Base-by-base conservation (phyloP, 2,113 vertebrate species). In the Neofelis nebulosa region DNA sequence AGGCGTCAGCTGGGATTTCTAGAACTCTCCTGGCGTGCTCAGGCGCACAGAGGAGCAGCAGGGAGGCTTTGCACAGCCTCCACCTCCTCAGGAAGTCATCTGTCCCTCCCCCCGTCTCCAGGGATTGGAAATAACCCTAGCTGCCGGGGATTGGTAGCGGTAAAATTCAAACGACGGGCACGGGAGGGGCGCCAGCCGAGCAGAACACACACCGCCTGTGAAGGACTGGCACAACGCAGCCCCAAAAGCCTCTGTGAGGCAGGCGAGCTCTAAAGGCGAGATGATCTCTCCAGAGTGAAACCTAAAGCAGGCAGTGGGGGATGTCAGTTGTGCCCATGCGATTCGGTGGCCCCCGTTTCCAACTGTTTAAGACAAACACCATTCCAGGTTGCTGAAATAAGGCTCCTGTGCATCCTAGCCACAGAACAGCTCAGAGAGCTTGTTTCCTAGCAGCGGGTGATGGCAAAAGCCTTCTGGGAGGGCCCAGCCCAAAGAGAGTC, bases 401-500 rank as follows among this genome's bases (percentile, higher is more conserved):
- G 81, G 65, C 61, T 45, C 48, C 81, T 10, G 29, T 65, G 71
- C 15, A 5, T 57, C 38, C 65, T 71, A 61, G 38, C 7, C 52
- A 61, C 33, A 38, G 14, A 41, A n/a, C 18, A 79, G 61, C 65
- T 91, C 41, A 63, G 66, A 55, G 76, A 65, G 55, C 36, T 69
- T 36, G 41, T 41, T 82, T 66, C 95, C 91, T 73, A 96, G 95
- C 5, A 98, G 98, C 98, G 93, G 82, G 79, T 21, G 0, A 29
- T 68, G 94, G 93, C 52, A 38, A 33, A 48, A 97, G 97, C 61
- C 89, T 94, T 97, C 96, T 84, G 96, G 96, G 82, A 1, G 88
- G 97, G 98, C 98, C 95, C 97, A 91, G 95, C 97, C 96, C 96
- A 63, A 95, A 98, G 95, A 94, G 92, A 97, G 92, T 86, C 97